Base-by-base conservation (phyloP, 1,140 invertebrate genomes). In the Procambarus virginalis region DNA sequence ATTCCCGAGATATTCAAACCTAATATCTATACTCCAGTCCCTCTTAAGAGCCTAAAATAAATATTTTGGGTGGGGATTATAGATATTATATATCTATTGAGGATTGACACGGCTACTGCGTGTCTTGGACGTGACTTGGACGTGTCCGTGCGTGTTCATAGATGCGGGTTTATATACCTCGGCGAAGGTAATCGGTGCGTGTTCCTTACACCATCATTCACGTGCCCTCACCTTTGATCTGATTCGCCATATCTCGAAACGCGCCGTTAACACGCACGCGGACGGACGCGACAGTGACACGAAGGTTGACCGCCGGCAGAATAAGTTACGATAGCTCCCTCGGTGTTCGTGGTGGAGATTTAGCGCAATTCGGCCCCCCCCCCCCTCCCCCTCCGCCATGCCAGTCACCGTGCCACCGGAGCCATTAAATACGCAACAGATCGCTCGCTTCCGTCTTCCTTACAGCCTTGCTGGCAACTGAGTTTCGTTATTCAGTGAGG, bases 151-250 rank as follows among this genome's bases (percentile, higher is more conserved):
- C 60, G 80, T 68, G 58, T 68, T 34, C 68, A 64, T 68, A 55
- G 34, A 55, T 82, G 68, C 51, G 51, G 51, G 79, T 60, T 60
- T 81, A 60, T 60, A 60, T 60, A 46, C 5, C 58, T 34, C 3
- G 80, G 34, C 55, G 80, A 48, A 64, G 55, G 51, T 34, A 68
- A 60, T 64, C 58, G 80, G 80, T 82, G 80, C 80, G 80, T 82
- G 80, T 68, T 68, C 58, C 14, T 60, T 60, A 9, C 22, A 46
- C 58, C 80, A 82, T 82, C 80, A 60, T 17, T 82, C 80, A 82
- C 68, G 58, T 68, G 60, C n/a, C 60, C 48, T 68, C 58, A 82
- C 80, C 80, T 82, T 82, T 82, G 80, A 82, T 82, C 80, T 82
- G 80, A n/a, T 82, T 82, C 58, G 80, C 80, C 58, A 60, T 64